Percentiles rank a stretch among this genome's conserved stretches.
Evolutionary conservation across 2,113 vertebrate species (phyloP).

Genomic region (Solenodon paradoxus): DNA sequence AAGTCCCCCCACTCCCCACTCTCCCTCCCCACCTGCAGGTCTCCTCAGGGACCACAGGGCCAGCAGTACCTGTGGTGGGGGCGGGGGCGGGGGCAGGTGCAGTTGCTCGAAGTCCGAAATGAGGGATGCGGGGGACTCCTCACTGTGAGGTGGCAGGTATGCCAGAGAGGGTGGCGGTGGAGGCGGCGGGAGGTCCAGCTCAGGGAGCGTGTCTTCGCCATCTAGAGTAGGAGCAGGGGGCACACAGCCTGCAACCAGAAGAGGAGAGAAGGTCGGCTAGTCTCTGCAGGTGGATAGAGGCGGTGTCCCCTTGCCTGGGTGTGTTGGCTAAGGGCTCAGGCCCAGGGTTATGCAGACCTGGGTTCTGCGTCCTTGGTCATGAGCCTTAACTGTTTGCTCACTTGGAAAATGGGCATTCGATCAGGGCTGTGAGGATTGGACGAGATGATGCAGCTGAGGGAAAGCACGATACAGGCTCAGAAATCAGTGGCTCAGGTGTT

Average conservation of each 20-base stretch:
- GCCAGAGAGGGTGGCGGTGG: conserved; percentile 56
- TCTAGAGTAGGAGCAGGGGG: background rate
- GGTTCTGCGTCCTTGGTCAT: background rate
- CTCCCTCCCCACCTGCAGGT: fast-evolving
- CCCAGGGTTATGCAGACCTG: background rate
- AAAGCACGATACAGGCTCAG: background rate
- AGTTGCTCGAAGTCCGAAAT: conserved; percentile 77
- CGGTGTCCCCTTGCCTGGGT: background rate
- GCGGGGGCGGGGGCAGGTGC: conserved; percentile 51
- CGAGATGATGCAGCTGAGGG: background rate
- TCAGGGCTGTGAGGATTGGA: background rate
- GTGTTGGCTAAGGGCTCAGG: background rate
- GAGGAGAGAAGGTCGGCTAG: background rate
- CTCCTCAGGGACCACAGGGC: background rate
- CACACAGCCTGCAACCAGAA: conserved; percentile 45
- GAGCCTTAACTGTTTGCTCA: background rate
- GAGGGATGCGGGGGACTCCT: background rate
- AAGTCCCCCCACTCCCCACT: fast-evolving
- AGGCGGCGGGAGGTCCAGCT: conserved; percentile 58
- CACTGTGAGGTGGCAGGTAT: background rate
- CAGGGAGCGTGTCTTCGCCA: background rate
- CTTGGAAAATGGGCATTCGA: background rate
- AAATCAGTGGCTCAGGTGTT: too few relatives aligned
- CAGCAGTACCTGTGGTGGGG: conserved; percentile 73
- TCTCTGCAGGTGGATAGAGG: background rate